Percentiles rank a stretch among this genome's conserved stretches.
Evolutionary conservation across 2,888 invertebrate genomes (phyloP).

Genomic region (Cheilosia scutellata): DNA sequence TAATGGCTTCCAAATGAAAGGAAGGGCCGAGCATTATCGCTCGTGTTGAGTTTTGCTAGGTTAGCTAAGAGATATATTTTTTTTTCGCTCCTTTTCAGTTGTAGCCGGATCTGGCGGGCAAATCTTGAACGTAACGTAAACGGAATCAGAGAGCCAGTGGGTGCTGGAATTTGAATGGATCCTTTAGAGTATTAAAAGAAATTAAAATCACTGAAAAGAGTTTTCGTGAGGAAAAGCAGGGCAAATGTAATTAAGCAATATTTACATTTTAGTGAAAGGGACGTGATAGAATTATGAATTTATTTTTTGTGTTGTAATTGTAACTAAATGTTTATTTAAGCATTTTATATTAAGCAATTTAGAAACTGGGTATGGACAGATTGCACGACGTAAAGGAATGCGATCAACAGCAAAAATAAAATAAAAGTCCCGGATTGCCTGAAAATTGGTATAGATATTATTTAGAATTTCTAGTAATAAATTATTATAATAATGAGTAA

Average conservation of each 20-base stretch:
- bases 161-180: conserved; percentile 36
- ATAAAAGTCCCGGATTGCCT: too few relatives aligned
- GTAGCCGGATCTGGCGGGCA: conserved; percentile 22
- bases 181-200: conserved; percentile 33
- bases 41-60: conserved; percentile 31
- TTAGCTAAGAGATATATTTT: conserved; percentile 1
- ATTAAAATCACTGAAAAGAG: conserved; percentile 53
- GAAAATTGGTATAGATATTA: too few relatives aligned
- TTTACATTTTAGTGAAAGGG: conserved; percentile 13
- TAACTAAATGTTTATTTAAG: background rate
- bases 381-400: background rate
- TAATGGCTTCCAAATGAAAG: conserved; percentile 65
- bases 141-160: background rate
- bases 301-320: background rate
- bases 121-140: conserved; percentile 9
- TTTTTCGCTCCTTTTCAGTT: conserved; percentile 5
- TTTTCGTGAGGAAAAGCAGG: background rate
- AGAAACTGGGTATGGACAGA: background rate
- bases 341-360: background rate
- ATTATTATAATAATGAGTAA: too few relatives aligned
- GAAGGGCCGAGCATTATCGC: conserved; percentile 43
- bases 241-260: conserved; percentile 36
- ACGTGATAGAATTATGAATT: conserved; percentile 34
- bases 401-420: too few relatives aligned
- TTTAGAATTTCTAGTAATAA: too few relatives aligned